phyloP scores from a whole-genome alignment of 2,113 vertebrate genomes.

The Marcusenius ussheri region DNA sequence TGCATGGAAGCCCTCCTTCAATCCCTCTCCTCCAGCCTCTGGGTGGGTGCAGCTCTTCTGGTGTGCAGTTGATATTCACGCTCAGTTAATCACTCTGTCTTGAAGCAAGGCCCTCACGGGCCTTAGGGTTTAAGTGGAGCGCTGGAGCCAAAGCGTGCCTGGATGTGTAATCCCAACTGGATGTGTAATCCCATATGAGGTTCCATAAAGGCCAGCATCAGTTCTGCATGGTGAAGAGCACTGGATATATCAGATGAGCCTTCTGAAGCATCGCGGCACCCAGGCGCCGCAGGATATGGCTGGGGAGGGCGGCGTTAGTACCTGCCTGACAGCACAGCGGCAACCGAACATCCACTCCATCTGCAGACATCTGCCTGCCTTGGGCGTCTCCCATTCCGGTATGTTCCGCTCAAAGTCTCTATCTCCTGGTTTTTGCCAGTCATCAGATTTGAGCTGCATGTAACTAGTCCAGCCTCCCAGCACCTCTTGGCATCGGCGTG shows the following conservation, averaged over 20 bases:
- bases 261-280: background rate
- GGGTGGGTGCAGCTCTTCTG: background rate
- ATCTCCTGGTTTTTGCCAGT: slow-evolving; percentile 34
- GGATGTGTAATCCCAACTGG: background rate
- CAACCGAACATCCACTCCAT: background rate
- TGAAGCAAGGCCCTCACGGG: background rate
- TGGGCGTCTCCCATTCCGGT: slow-evolving; percentile 26
- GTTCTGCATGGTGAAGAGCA: background rate
- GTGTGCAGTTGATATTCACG: background rate
- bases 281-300: background rate
- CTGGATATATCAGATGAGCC: background rate
- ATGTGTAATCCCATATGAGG: background rate
- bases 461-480: slow-evolving; percentile 37
- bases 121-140: background rate
- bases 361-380: slow-evolving; percentile 45
- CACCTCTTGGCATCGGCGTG: slow-evolving; percentile 36
- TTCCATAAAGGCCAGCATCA: background rate
- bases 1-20: background rate
- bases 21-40: background rate
- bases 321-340: background rate
- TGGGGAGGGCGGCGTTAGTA: background rate
- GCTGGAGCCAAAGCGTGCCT: background rate
- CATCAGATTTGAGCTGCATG: slow-evolving; percentile 50
- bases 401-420: slow-evolving; percentile 29
- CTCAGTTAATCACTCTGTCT: background rate